Evolutionary conservation across 2,888 invertebrate species (phyloP), one percentile per base, ranked within the genome.

Genomic region (Osmoderma eremita): DNA sequence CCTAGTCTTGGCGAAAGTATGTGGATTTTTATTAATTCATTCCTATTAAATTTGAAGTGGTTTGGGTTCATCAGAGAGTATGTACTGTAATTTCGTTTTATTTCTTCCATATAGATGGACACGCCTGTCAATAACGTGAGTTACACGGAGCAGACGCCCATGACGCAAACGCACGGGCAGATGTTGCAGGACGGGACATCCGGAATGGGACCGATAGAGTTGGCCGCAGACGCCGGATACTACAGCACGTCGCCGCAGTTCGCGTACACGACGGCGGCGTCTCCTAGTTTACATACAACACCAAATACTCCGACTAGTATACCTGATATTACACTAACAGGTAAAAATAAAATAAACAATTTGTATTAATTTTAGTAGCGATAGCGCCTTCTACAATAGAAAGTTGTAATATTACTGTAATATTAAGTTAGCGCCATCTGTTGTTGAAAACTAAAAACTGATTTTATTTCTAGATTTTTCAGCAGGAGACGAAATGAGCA

Each of bases 251-350:
- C 88, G 73, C 85, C 69, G 80, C 76, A 86, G 84, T 77, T 81
- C 74, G 78, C 82, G 38, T 85, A 83, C 72, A 80, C 79, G 69
- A 85, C 86, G 54, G 85, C 87, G 12, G 8, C 88, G 87, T 73
- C 68, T 22, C 81, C 81, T 22, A 80, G 81, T 70, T 67, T 81
- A 69, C 81, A 81, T 69, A 82, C 82, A 41, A 88, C 89, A 71
- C 90, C 90, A 71, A 89, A 91, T 83, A 92, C 93, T 76, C 92
- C 93, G 74, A 91, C 91, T 74, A 88, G 87, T 83, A 90, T 91
- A 84, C 91, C 91, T 73, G 90, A 91, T 83, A 93, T 94, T 81
- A 91, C 92, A 82, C 87, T 93, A 80, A 92, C 92, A 81, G 92
- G 93, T 92, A 79, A 17, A 41, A 38, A 12, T 15, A 17, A 3